These are phyloP conservation scores for Hirtodrosophila duncani DNA, from an alignment of 2,888 invertebrate species.

Conservation along the genomic window DNA sequence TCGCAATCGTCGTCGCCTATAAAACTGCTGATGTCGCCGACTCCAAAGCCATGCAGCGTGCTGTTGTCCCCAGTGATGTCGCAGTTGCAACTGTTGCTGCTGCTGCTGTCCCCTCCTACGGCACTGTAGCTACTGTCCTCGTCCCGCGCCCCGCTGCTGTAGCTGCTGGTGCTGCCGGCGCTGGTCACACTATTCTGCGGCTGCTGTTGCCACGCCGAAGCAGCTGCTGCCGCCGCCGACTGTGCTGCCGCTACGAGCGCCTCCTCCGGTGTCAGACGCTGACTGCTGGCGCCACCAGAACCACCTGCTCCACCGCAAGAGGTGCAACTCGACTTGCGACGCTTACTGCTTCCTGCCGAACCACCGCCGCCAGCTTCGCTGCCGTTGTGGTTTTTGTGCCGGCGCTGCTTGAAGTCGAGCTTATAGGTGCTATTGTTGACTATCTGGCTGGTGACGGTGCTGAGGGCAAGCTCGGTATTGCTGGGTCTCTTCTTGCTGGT, in stretches of 20 bases:
- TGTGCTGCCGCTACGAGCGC: conserved; percentile 32
- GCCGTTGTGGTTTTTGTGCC: conserved; percentile 57
- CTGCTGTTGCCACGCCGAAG: conserved; percentile 52
- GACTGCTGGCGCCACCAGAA: conserved; percentile 21
- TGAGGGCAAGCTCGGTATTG: conserved; percentile 59
- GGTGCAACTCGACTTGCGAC: conserved; percentile 58
- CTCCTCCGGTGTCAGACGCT: conserved; percentile 60
- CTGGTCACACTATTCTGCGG: conserved; percentile 63
- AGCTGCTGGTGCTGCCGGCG: conserved; percentile 58
- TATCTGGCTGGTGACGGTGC: conserved; percentile 60
- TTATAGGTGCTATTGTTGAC: conserved; percentile 60
- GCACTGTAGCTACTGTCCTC: conserved; percentile 60
- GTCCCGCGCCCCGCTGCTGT: conserved; percentile 54
- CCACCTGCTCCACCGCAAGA: conserved; percentile 42
- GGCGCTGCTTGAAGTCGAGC: conserved; percentile 64
- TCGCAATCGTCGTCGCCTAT: conserved; percentile 63
- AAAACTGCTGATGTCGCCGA: conserved; percentile 71
- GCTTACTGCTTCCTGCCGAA: conserved; percentile 31
- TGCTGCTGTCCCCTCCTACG: conserved; percentile 65
- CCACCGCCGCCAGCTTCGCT: background rate
- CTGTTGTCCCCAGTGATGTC: conserved; percentile 76
- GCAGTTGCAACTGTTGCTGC: conserved; percentile 75
- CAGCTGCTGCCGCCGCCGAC: conserved; percentile 25
- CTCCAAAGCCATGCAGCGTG: conserved; percentile 73
- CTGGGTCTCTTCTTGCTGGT: conserved; percentile 41